Evolutionary conservation across 2,888 invertebrate genomes (phyloP), one percentile per base, ranked within the genome.

Genomic region (Onchidella celtica): DNA sequence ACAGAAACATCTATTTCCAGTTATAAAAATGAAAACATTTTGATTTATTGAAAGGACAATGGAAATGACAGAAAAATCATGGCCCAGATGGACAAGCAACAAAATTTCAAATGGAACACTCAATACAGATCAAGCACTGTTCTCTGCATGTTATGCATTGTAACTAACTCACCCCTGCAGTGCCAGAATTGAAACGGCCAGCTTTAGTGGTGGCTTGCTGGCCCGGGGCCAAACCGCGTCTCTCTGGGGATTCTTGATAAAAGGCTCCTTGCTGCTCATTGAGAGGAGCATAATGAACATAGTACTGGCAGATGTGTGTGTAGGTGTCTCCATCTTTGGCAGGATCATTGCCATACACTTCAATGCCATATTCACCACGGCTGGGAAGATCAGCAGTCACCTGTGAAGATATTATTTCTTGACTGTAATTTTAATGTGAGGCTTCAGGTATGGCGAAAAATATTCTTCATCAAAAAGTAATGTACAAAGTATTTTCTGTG

Each of bases 261-360:
- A 91, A 91, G 4, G 91, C 90, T 55, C 85, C 85, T 32, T 85
- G 78, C 85, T 90, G 90, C 40, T 89, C 89, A 17, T 86, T 85
- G 0, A 88, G 89, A 1, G 86, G 83, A 4, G 89, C 91, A 76
- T 79, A 90, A 83, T 91, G 91, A 24, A 92, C 87, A 79, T 90
- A 89, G 84, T 92, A 92, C 86, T 92, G 91, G 83, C 91, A 91
- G 72, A 92, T 88, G 83, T 92, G 91, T 3, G 91, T 92, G 87
- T 90, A 92, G 3, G 91, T 92, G 84, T 91, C 90, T 0, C 91
- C 93, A 84, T 93, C 93, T 78, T 90, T 90, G 55, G 88, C 88
- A 0, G 93, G 93, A 80, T 93, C 93, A 83, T 93, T 93, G 61
- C 93, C 93, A 77, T 93, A 93, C 55, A 93, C 87, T 85, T 93